Conservation (phyloP, 1,140 invertebrate genomes). For the Pogonus chalceus region DNA sequence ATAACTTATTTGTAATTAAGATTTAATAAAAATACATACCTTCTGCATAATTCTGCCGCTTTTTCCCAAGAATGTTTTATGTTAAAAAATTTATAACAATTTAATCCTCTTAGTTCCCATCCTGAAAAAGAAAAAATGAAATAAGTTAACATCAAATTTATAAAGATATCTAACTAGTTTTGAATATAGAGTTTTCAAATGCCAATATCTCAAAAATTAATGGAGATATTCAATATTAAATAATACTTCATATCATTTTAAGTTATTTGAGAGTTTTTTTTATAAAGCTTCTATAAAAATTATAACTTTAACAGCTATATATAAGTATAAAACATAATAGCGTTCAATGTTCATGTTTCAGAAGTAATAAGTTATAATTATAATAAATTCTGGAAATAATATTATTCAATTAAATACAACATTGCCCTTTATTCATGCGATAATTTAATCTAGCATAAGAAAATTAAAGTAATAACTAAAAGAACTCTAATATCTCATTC, state of each 20-base stretch:
- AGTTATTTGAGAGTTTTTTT: background rate
- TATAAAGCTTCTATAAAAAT: too few relatives aligned
- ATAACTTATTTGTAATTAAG: too few relatives aligned
- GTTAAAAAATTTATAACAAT: conserved; percentile 94
- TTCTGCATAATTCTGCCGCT: conserved; percentile 86
- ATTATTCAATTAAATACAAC: too few relatives aligned
- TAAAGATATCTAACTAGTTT: conserved; percentile 14
- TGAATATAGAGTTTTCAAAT: conserved; percentile 11
- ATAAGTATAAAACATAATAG: too few relatives aligned
- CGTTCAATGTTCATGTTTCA: too few relatives aligned
- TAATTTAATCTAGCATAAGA: background rate
- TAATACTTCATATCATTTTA: conserved; percentile 1
- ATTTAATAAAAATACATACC: too few relatives aligned
- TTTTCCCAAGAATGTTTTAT: conserved; percentile 93
- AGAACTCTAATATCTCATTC: background rate
- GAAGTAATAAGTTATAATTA: too few relatives aligned
- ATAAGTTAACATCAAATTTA: conserved; percentile 11
- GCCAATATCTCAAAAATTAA: conserved; percentile 10
- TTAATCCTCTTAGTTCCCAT: conserved; percentile 81
- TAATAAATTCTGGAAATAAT: too few relatives aligned
- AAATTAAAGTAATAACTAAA: background rate
- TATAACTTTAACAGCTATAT: too few relatives aligned
- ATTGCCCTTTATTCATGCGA: too few relatives aligned
- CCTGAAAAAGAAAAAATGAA: conserved; percentile 51
- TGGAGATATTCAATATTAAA: background rate